Evolutionary conservation across 2,113 vertebrate species (phyloP).

Genomic region (Trogon melanurus): DNA sequence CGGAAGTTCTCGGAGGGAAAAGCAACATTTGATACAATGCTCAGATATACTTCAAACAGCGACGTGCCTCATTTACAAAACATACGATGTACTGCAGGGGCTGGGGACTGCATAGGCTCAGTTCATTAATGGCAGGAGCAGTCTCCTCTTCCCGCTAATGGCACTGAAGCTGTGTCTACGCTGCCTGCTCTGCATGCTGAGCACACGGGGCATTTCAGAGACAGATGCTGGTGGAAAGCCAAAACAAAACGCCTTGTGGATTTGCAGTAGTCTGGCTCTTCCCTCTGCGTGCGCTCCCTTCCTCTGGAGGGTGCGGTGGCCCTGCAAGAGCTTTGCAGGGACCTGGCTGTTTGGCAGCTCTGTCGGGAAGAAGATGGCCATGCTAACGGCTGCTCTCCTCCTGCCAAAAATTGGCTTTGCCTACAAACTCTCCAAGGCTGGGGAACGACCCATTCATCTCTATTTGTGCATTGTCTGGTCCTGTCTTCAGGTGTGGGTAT

Average conservation of each 20-base stretch:
- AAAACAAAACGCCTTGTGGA: background rate
- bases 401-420: background rate
- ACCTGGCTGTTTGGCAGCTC: background rate
- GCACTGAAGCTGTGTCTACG: background rate
- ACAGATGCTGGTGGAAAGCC: background rate
- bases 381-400: background rate
- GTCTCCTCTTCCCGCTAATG: background rate
- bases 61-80: background rate
- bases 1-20: background rate
- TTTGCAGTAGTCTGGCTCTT: background rate
- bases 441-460: background rate
- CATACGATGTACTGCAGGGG: background rate
- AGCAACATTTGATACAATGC: background rate
- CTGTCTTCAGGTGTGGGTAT: background rate
- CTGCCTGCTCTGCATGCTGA: conserved; percentile 6
- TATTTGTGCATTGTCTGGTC: background rate
- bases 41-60: background rate
- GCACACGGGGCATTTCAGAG: background rate
- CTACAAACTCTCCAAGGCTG: background rate
- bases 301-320: background rate
- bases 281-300: background rate
- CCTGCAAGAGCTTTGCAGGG: background rate
- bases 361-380: background rate
- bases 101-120: background rate
- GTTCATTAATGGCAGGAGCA: background rate